Evolutionary conservation across 2,888 invertebrate species (phyloP).

Genomic region (Nemotelus nigrinus): DNA sequence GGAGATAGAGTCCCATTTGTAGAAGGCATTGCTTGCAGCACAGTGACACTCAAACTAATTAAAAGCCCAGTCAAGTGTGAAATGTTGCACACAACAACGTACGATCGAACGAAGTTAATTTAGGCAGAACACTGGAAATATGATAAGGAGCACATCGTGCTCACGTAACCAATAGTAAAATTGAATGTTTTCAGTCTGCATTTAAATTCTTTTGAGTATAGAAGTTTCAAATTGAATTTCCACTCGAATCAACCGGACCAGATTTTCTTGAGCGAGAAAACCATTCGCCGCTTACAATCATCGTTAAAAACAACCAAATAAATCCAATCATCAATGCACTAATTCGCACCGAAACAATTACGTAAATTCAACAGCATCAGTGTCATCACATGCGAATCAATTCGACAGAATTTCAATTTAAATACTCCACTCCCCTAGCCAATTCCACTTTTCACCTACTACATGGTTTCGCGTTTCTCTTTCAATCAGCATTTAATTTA

Average conservation of each 20-base stretch:
- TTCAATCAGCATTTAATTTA: constrained; percentile 11
- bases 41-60: constrained; percentile 22
- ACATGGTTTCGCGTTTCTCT: neutral
- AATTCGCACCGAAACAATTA: neutral
- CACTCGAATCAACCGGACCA: too few species aligned
- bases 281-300: too few species aligned
- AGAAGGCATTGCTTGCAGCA: neutral
- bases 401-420: neutral
- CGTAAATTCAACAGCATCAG: neutral
- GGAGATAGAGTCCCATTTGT: neutral
- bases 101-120: neutral
- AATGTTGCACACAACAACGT: neutral
- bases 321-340: neutral
- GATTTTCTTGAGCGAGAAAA: too few species aligned
- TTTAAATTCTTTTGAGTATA: neutral
- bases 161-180: neutral
- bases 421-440: too few species aligned
- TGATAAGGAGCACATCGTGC: constrained; percentile 6
- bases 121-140: neutral
- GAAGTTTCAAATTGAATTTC: neutral
- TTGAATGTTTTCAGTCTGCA: neutral
- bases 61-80: constrained; percentile 22
- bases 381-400: too few species aligned
- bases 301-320: neutral
- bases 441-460: too few species aligned